Evolutionary conservation across 2,888 invertebrate genomes (phyloP), one percentile per base, ranked within the genome.

Genomic region (Scaptomyza tumidula): DNA sequence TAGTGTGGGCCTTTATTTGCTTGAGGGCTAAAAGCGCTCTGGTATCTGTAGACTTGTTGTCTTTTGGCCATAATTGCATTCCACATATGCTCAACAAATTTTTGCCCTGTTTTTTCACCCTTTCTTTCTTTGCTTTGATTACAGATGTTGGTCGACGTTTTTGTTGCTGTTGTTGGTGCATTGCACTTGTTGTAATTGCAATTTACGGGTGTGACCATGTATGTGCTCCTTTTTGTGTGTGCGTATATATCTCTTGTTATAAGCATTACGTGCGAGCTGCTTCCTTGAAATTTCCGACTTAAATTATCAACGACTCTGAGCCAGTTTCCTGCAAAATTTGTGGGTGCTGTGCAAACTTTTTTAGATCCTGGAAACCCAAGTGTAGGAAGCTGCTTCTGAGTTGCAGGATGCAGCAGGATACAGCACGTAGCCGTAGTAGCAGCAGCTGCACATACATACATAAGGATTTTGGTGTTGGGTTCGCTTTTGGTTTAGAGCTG

Each of bases 111-210:
- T 58, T 68, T 62, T 59, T 16, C 16, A 0, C 10, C 14, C 7
- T 0, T 7, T 41, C 16, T 39, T 59, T 63, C 61, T 54, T 54
- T 65, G 69, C 82, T 85, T 81, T 85, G 85, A 81, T 85, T 85
- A 79, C 76, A 70, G 65, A 59, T 78, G 66, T 60, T 31, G 31
- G 54, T 46, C 61, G 74, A 24, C 24, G 24, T 2, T 24, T 57
- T 11, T 58, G 70, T 57, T 10, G 10, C 43, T 60, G 39, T 63
- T 71, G 55, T 61, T 76, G 66, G 43, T 66, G 53, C 31, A 56
- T 58, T 80, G 78, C 86, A 83, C 71, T 83, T 78, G 75, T 82
- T 86, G 86, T 80, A 83, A 83, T 86, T 86, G 78, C 83, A 83
- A 80, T 86, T 75, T 80, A 72, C 67, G 58, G 61, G 53, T 65